Evolutionary conservation across 2,797 vertebrate genomes (phyloP).

Genomic region (Gallinago nigripennis): DNA sequence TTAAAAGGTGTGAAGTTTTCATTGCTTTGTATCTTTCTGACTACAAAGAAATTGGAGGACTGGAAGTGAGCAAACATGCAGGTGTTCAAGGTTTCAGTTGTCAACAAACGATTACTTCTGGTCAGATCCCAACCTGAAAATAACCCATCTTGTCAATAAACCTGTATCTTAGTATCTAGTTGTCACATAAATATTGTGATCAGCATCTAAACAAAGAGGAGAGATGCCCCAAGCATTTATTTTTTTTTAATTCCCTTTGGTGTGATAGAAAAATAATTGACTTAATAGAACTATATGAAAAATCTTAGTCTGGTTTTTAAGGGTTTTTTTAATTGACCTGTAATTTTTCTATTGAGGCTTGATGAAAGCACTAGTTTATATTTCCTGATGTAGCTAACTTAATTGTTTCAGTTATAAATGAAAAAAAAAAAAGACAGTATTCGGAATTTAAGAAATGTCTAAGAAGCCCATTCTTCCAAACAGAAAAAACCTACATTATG

Average conservation of each 20-base stretch:
- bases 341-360: neutral
- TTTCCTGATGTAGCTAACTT: neutral
- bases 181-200: neutral
- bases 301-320: neutral
- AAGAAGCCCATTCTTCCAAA: neutral
- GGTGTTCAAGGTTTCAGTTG: neutral
- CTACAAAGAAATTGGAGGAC: neutral
- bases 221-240: neutral
- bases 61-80: neutral
- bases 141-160: accelerated
- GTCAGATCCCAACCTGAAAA: neutral
- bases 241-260: neutral
- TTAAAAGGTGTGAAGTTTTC: neutral
- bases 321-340: neutral
- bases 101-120: neutral
- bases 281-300: neutral
- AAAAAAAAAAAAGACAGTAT: neutral
- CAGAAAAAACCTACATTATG: neutral
- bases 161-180: neutral
- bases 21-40: neutral
- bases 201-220: neutral
- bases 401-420: neutral
- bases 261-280: neutral
- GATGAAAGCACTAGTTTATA: neutral
- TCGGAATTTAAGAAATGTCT: neutral